These are phyloP conservation scores for Vimba vimba DNA, from an alignment of 2,113 vertebrate species.

Conservation along the genomic window DNA sequence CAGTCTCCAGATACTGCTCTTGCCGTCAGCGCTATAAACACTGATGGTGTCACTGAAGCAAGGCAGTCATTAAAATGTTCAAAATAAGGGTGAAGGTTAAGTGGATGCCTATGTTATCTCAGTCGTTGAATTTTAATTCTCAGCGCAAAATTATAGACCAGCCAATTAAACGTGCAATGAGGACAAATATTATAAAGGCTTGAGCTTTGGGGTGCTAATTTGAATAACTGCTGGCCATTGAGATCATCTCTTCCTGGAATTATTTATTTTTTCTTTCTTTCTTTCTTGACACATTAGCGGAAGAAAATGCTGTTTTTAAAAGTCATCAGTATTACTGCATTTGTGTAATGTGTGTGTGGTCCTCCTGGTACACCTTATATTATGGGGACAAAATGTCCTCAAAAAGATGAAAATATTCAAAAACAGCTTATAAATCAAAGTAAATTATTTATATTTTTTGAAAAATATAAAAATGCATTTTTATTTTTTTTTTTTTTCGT, in stretches of 20 bases:
- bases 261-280: neutral
- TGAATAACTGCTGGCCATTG: conserved; percentile 36
- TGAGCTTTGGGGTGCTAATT: conserved; percentile 32
- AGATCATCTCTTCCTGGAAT: conserved; percentile 30
- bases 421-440: no score
- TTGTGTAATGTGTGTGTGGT: neutral
- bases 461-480: no score
- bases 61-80: conserved; percentile 56
- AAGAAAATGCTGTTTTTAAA: neutral
- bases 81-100: conserved; percentile 61
- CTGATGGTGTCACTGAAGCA: conserved; percentile 49
- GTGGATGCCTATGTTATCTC: conserved; percentile 54
- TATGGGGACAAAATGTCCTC: no score
- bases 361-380: no score
- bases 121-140: conserved; percentile 60
- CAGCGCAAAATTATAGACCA: conserved; percentile 52
- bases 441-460: no score
- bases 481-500: no score
- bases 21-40: conserved; percentile 56
- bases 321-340: neutral
- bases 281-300: neutral
- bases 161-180: conserved; percentile 53
- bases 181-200: conserved; percentile 35
- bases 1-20: conserved; percentile 55
- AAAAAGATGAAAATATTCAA: no score